Base-by-base conservation (phyloP, 2,888 invertebrate species). In the Agrotis exclamationis region DNA sequence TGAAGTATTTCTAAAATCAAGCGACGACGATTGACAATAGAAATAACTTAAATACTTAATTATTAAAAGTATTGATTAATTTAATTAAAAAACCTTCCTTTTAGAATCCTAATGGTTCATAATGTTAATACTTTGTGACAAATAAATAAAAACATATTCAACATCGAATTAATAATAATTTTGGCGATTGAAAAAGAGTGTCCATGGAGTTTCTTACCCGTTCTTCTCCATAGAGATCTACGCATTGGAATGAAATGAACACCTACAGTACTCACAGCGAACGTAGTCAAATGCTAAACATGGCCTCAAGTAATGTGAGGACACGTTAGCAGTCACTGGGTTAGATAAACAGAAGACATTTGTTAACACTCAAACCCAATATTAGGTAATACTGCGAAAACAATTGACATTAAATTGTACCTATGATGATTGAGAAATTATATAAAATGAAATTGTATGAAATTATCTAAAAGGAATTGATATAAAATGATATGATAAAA, bases 21-120 rank as follows among this genome's bases (percentile, higher is more conserved):
- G 83, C 83, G 4, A 7, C n/a, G 0, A 39, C 50, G 85, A 56
- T 84, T 83, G 83, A 85, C 75, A 83, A 77, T 69, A 84, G 85
- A 83, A 84, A 84, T 85, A 0, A 71, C 72, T 18, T 22, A 58
- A 6, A 48, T 45, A 64, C n/a, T 13, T 58, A 51, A 1, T n/a
- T 13, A 24, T 1, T 24, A 58, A 57, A 11, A 14, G 16, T 33
- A 33, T 2, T 18, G 13, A 33, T 2, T 20, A n/a, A 16, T 4
- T 20, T 20, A 13, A 4, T 11, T 11, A 3, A 47, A 14, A 44
- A 45, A 22, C 16, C 18, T 11, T 45, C 22, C 18, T 7, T 18
- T 2, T 11, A 39, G 33, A 28, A 3, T 28, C 5, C 5, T 28
- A 5, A 28, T 28, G 5, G 5, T 28, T n/a, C n/a, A n/a, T n/a